Base-by-base conservation (phyloP, 2,888 invertebrate genomes). In the Margaritifera margaritifera region DNA sequence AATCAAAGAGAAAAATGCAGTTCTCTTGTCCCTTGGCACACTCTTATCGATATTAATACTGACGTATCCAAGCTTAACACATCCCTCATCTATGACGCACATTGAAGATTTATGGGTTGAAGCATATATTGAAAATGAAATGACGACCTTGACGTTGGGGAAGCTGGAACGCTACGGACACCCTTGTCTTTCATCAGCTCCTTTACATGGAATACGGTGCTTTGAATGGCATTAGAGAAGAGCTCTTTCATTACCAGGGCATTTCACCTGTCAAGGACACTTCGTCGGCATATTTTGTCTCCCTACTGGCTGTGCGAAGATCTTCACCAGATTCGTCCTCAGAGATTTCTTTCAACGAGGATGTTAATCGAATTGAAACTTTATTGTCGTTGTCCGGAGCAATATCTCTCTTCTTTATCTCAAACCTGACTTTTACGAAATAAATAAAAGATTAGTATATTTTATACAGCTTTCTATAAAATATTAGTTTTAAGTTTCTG, bases 1-100 rank as follows among this genome's bases (percentile, higher is more conserved):
- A 27, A 6, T 27, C 27, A 27, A 0, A 27, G 5, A 27, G 27
- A 27, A 4, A 27, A 27, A 27, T 27, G 6, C 4, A 2, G 4
- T 27, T 27, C 27, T 27, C 2, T 27, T 4, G 27, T 4, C 6
- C 4, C 6, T 27, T 27, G 27, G 27, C 27, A 27, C 66, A 6
- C 54, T 55, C 2, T 58, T 66, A 25, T 74, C 74, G 0, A 71
- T 68, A 51, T 71, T 64, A 31, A 22, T n/a, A 4, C 51, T 42
- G 62, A 74, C 62, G n/a, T 66, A 31, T 11, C 74, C 74, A 6
- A 74, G 53, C 8, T 69, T 51, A 1, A 22, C 4, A 56, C 74
- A 74, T 19, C 68, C 66, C 50, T 27, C 15, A 27, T 74, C 74
- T 4, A 71, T 71, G 6, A 71, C 66, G 52, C 69, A 74, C 51